Percentiles rank a stretch among this genome's conserved stretches.
Evolutionary conservation across 2,888 invertebrate species (phyloP).

Genomic region (Campaea margaritaria): DNA sequence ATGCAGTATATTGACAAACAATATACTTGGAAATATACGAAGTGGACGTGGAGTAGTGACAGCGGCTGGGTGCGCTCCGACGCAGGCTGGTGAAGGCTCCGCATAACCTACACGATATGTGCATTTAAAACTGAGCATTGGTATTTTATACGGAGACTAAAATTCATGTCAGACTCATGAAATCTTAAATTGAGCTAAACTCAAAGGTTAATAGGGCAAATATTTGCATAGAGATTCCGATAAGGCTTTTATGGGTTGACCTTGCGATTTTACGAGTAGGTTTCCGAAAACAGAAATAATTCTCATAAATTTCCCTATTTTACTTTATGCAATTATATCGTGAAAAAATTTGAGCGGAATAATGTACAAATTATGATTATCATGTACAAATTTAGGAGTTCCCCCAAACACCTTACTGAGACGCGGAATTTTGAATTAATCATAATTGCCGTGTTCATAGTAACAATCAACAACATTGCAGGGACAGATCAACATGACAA

Average conservation of each 20-base stretch:
- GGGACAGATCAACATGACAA: conserved; percentile 10
- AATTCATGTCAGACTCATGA: conserved; percentile 23
- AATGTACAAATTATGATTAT: no score
- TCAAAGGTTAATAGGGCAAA: conserved; percentile 29
- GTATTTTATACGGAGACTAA: conserved; percentile 31
- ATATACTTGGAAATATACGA: conserved; percentile 75
- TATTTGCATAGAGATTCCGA: conserved; percentile 21
- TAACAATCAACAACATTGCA: neutral
- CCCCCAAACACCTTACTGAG: no score
- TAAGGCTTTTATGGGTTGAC: conserved; percentile 16
- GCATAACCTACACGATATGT: conserved; percentile 33
- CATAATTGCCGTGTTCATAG: no score
- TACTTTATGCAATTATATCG: no score
- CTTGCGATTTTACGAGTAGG: conserved; percentile 1
- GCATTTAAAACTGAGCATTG: conserved; percentile 35
- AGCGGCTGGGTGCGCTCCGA: conserved; percentile 56
- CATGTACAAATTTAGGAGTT: no score
- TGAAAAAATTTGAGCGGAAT: no score
- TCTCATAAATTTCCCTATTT: neutral
- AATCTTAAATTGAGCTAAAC: conserved; percentile 25
- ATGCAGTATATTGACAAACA: conserved; percentile 72
- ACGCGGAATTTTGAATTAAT: no score
- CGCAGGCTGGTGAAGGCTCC: conserved; percentile 26
- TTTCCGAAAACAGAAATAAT: conserved; percentile 4
- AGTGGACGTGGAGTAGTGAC: conserved; percentile 72